A percentile compares a stretch with the other conserved stretches of the same genome.
Conservation (phyloP, 2,113 vertebrate species). For the Lampris incognitus region DNA sequence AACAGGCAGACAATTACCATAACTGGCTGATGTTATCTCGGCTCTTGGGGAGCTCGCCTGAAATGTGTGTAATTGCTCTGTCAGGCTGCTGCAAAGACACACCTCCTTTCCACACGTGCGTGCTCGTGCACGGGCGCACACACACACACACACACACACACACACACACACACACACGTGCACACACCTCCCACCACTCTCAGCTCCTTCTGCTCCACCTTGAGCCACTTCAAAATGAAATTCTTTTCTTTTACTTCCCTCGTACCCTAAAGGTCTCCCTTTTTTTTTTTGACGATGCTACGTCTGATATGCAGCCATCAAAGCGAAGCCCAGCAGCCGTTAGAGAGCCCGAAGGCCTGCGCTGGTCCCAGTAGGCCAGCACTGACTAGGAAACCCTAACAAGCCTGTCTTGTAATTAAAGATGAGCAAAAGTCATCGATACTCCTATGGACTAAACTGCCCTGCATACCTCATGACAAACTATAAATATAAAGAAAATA, state of each 20-base stretch:
- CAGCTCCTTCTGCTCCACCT: slow-evolving; percentile 77
- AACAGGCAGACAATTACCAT: slow-evolving; percentile 76
- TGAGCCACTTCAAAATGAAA: slow-evolving; percentile 91
- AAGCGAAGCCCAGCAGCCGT: slow-evolving; percentile 82
- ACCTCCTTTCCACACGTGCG: slow-evolving; percentile 15
- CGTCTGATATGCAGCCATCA: slow-evolving; percentile 88
- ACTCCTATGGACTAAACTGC: slow-evolving; percentile 11
- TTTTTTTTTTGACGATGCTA: slow-evolving; percentile 73
- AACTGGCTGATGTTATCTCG: slow-evolving; percentile 80
- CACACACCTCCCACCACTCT: slow-evolving; percentile 8
- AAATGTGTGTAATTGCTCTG: slow-evolving; percentile 88
- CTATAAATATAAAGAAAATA: neutral
- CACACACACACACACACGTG: slow-evolving; percentile 31
- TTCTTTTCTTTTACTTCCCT: slow-evolving; percentile 81
- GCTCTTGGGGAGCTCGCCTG: slow-evolving; percentile 69
- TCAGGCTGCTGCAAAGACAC: slow-evolving; percentile 83
- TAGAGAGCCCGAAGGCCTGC: slow-evolving; percentile 45
- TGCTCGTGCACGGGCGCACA: slow-evolving; percentile 35
- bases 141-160: slow-evolving; percentile 4
- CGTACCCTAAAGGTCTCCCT: slow-evolving; percentile 39
- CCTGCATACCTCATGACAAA: neutral
- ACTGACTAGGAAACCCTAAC: slow-evolving; percentile 55
- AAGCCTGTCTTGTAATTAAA: slow-evolving; percentile 36
- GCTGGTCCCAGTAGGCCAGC: slow-evolving; percentile 23
- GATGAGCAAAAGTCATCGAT: slow-evolving; percentile 4